Evolutionary conservation across 2,888 invertebrate genomes (phyloP).

Genomic region (Invenusta paracnida): DNA sequence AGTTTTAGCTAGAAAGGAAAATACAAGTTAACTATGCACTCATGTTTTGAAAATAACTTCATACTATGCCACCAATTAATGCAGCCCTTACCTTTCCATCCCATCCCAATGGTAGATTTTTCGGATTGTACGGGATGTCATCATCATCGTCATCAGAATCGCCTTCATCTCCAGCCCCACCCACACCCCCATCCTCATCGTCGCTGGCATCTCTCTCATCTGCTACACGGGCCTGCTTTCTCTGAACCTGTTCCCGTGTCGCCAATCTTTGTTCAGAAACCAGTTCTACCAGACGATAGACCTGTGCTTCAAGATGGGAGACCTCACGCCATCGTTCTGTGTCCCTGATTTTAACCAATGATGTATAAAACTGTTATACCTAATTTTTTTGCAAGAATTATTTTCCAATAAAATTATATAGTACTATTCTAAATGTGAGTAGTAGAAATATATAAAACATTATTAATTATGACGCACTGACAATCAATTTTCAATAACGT

Average conservation of each 20-base stretch:
- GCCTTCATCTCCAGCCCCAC: slow-evolving; percentile 62
- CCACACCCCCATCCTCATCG: slow-evolving; percentile 68
- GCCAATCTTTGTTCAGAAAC: slow-evolving; percentile 78
- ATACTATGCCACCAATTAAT: no score
- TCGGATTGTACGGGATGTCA: slow-evolving; percentile 96
- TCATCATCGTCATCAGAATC: slow-evolving; percentile 68
- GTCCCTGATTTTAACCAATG: not conserved
- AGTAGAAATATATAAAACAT: no score
- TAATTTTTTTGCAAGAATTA: no score
- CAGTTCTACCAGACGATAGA: slow-evolving; percentile 79
- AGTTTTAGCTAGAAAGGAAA: no score
- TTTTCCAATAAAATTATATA: no score
- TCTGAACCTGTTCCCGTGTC: slow-evolving; percentile 94
- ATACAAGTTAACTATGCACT: no score
- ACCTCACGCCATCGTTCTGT: slow-evolving; percentile 75
- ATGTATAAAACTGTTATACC: no score
- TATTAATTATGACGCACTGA: no score
- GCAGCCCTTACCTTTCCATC: slow-evolving; percentile 65
- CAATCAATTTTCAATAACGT: not conserved
- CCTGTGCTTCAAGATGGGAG: slow-evolving; percentile 79
- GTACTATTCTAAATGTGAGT: no score
- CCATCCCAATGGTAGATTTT: slow-evolving; percentile 94
- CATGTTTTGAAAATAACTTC: no score
- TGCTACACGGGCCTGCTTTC: slow-evolving; percentile 78
- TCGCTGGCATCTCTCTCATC: slow-evolving; percentile 67